Base-by-base conservation (phyloP, 2,797 vertebrate species). In the Lutjanus campechanus region DNA sequence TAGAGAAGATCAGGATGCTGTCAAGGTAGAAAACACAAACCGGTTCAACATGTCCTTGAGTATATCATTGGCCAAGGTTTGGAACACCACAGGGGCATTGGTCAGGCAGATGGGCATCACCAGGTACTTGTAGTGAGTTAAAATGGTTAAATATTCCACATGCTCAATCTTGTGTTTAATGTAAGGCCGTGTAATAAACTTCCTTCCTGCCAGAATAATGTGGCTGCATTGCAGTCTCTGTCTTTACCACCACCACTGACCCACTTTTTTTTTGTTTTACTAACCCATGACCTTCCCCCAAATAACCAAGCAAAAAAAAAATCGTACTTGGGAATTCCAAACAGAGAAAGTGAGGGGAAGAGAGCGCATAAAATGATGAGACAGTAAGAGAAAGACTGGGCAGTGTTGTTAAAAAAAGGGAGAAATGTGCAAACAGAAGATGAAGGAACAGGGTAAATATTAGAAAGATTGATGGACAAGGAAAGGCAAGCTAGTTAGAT, bases 391-490 rank as follows among this genome's bases (percentile, higher is more conserved):
- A 66, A 36, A 73, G 2, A 49, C 11, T 74, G 49, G 40, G 43
- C 4, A 3, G 2, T 15, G 15, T 49, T 64, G 15, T 53, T 36
- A 36, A 9, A 13, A 40, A 40, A 41, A 58, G 10, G 75, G 8
- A 75, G 17, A n/a, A 50, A 65, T 7, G 1, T 0, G 8, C 36
- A 40, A 44, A 71, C 53, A 50, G 7, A 1, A 0, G 1, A 22
- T 19, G 12, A 29, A 46, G 17, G 7, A 63, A 59, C 55, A 63
- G 22, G n/a, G 70, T 68, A 67, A 81, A 88, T 53, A 81, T 76
- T 58, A 60, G 51, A 85, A 76, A 77, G 65, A 78, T 22, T 80
- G 80, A 88, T 78, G 66, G 51, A 64, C 71, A 77, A 20, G 67
- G 47, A 71, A 7, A 49, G 41, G 58, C 55, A 67, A 63, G 78